A percentile compares a stretch with the other conserved stretches of the same genome.
phyloP scores from a whole-genome alignment of 37 sponge, comb jelly and placozoan species.

The Beroe forskalii region DNA sequence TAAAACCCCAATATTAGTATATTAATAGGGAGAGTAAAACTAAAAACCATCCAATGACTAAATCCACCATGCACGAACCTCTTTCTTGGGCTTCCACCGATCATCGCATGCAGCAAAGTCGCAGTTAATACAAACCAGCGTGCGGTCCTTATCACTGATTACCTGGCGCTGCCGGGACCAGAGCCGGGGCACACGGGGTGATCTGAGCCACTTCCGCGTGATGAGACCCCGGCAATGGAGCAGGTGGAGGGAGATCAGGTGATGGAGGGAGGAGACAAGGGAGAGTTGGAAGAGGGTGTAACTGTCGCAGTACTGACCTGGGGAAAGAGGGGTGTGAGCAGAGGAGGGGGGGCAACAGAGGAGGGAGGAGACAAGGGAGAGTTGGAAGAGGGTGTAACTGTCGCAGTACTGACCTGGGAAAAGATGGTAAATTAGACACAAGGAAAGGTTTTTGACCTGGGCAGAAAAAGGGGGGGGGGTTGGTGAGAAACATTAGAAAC shows the following conservation, averaged over 20 bases:
- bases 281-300: conserved; percentile 59
- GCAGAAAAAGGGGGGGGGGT: too few species aligned
- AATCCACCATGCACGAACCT: too few species aligned
- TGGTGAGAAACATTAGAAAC: too few species aligned
- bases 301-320: conserved; percentile 62
- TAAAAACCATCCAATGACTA: too few species aligned
- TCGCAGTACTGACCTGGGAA: conserved; percentile 55
- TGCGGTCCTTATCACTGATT: neutral
- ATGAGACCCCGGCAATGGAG: conserved; percentile 24
- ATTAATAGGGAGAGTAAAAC: too few species aligned
- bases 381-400: neutral
- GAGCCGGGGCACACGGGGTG: neutral
- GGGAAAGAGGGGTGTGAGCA: too few species aligned
- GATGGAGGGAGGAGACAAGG: conserved; percentile 16
- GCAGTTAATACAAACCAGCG: conserved; percentile 40
- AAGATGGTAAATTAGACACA: too few species aligned
- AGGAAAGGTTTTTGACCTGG: too few species aligned
- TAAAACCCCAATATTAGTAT: too few species aligned
- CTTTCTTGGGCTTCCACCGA: neutral
- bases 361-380: neutral
- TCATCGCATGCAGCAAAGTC: conserved; percentile 32
- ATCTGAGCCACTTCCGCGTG: neutral
- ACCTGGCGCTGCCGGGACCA: neutral
- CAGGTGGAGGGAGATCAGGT: conserved; percentile 24
- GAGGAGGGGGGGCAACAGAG: neutral